Evolutionary conservation across 1,140 invertebrate genomes (phyloP), one percentile per base, ranked within the genome.

Genomic region (Drosophila sp.): DNA sequence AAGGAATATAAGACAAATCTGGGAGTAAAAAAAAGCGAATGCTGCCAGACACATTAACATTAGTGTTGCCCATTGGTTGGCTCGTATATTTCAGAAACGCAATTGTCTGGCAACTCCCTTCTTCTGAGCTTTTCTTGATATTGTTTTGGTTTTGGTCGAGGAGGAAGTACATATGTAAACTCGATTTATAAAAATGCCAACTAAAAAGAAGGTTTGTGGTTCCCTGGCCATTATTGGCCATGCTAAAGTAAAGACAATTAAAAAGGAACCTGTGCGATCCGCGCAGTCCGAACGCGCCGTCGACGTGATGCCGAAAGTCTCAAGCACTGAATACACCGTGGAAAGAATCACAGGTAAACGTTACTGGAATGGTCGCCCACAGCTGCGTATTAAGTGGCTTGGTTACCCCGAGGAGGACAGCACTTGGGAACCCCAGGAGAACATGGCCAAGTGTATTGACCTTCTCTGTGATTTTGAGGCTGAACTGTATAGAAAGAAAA

Each of bases 341-440:
- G 81, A 84, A 11, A 66, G 61, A 7, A 77, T 84, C 5, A 10
- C 44, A 0, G 40, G 54, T 1, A 85, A 72, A 7, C 74, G 81
- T 4, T 81, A 61, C 10, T 32, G 11, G 1, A 6, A 40, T 33
- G 73, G 73, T 0, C 77, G 67, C 1, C 38, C 65, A 1, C 67
- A 85, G 7, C 25, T 71, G 1, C 29, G 56, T 4, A 10, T 80
- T 0, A 78, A 85, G 17, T 85, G 81, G 81, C 0, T 33, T 3
- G 70, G 50, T 6, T 86, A 61, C 23, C 25, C 65, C 0, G 0
- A 17, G 0, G 23, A 70, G 5, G n/a, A 71, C 1, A 69, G 23
- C n/a, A 78, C 77, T 6, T 85, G 81, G 81, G 81, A 80, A 50
- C 74, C 81, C 8, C 38, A 71, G 4, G 67, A 85, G 8, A 80